Base-by-base conservation (phyloP, 2,113 vertebrate species). In the Carassius auratus region DNA sequence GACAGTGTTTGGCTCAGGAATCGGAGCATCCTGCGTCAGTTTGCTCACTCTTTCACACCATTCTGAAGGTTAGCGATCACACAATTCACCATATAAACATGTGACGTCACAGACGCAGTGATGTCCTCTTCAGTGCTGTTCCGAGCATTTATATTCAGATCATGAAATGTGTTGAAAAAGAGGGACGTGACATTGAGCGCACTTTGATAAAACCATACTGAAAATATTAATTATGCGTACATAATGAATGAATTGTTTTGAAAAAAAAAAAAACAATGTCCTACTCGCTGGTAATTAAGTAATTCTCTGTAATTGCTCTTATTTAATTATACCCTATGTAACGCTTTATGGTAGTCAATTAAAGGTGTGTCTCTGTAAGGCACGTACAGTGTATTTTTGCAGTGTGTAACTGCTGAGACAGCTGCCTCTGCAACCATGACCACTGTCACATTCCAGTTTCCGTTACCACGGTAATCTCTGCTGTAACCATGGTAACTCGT, bases 21-120 rank as follows among this genome's bases (percentile, higher is more conserved):
- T 95, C 4, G 94, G 94, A 19, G 94, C 94, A 9, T 93, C 94
- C 17, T 94, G 94, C 33, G 94, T 95, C 95, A 99, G 97, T 89
- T 95, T 99, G 87, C 96, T 99, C 45, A 99, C 97, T 0, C 92
- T 99, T 66, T 99, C 97, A 26, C 98, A 99, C 90, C 98, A 99
- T 90, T 99, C 98, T 1, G 98, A 99, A 94, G 97, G 98, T 99
- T 95, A 93, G 94, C 14, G 4, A 21, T 48, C 59, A 66, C 74
- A 76, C 59, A 21, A 71, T 42, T 42, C 36, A 42, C 3, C 69
- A 71, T 38, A 69, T 38, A 38, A 69, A 69, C 30, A 69, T 68
- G 17, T 68, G 7, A 68, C 36, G 30, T 38, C 66, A 38, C 69
- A 73, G 69, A 73, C 42, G 69, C 69, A 42, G 19, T n/a, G 9